phyloP scores from a whole-genome alignment of 2,113 vertebrate species.

The Nansenia antarctica region DNA sequence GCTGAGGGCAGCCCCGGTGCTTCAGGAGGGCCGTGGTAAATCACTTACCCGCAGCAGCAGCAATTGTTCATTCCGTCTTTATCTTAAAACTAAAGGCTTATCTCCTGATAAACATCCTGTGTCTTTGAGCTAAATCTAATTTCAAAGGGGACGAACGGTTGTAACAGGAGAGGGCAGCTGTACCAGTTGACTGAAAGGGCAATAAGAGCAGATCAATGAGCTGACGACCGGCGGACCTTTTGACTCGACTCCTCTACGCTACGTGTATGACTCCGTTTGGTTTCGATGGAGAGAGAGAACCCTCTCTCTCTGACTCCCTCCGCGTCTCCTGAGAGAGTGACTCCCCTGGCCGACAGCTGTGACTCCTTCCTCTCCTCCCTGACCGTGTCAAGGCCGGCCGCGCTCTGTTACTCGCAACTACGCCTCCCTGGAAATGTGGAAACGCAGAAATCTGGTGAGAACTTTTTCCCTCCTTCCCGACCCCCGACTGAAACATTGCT shows the following conservation, averaged over 20 bases:
- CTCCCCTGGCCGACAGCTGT: constrained; percentile 30
- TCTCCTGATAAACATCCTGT: not conserved
- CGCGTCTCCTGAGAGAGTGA: constrained; percentile 4
- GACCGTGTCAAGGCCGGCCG: constrained; percentile 3
- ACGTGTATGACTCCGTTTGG: constrained; percentile 24
- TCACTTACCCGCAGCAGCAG: not conserved
- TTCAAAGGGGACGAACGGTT: constrained; percentile 35
- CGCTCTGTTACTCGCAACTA: constrained; percentile 8
- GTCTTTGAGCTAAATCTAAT: constrained; percentile 35
- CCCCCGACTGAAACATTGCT: constrained; percentile 48
- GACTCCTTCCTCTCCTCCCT: constrained; percentile 20
- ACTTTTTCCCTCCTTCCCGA: too few relatives aligned
- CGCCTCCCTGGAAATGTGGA: constrained; percentile 25
- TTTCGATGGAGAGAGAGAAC: not conserved
- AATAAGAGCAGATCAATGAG: constrained; percentile 45
- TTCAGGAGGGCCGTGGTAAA: not conserved
- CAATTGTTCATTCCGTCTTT: constrained; percentile 23
- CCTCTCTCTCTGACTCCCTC: constrained; percentile 24
- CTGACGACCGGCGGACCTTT: constrained; percentile 20
- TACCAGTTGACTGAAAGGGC: constrained; percentile 42
- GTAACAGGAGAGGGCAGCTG: constrained; percentile 16
- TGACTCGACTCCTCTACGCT: not conserved
- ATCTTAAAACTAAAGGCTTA: not conserved
- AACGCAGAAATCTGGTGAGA: constrained; percentile 48
- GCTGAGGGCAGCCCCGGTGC: not conserved